These are phyloP conservation scores for Melitaea cinxia DNA, from an alignment of 1,140 invertebrate species.

Conservation along the genomic window DNA sequence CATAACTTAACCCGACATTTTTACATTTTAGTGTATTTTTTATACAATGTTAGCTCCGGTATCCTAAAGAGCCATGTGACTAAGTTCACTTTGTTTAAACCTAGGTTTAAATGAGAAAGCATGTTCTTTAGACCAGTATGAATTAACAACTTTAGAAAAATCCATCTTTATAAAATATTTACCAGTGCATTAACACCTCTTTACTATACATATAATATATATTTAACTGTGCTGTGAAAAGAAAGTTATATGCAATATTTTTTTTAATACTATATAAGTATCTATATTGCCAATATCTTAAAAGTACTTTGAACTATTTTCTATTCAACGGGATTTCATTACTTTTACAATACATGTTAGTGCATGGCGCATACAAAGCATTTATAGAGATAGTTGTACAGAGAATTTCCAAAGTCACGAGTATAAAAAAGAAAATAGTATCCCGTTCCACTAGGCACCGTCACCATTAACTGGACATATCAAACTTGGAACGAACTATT, in stretches of 20 bases:
- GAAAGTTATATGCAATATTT: conserved; percentile 8
- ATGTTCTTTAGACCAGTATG: conserved; percentile 48
- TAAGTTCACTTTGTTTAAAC: conserved; percentile 59
- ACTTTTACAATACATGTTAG: conserved; percentile 38
- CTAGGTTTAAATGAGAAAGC: conserved; percentile 62
- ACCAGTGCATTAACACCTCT: conserved; percentile 45
- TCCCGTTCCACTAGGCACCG: conserved; percentile 45
- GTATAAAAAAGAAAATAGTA: conserved; percentile 20
- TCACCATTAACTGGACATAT: conserved; percentile 49
- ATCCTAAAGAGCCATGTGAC: conserved; percentile 69
- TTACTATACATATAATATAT: conserved; percentile 49
- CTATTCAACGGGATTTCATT: conserved; percentile 24
- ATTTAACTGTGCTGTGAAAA: conserved; percentile 12
- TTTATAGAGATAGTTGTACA: conserved; percentile 34
- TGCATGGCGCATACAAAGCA: conserved; percentile 54
- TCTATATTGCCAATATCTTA: conserved; percentile 36
- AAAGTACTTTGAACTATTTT: conserved; percentile 23
- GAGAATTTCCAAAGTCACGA: conserved; percentile 44
- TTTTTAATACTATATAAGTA: conserved; percentile 14
- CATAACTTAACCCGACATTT: conserved; percentile 68
- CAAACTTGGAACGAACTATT: conserved; percentile 51
- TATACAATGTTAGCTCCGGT: conserved; percentile 70
- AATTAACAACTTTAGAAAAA: conserved; percentile 69
- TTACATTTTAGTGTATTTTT: conserved; percentile 75
- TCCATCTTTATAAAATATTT: conserved; percentile 64